Base-by-base conservation (phyloP, 2,797 vertebrate genomes). In the Prunella strophiata region DNA sequence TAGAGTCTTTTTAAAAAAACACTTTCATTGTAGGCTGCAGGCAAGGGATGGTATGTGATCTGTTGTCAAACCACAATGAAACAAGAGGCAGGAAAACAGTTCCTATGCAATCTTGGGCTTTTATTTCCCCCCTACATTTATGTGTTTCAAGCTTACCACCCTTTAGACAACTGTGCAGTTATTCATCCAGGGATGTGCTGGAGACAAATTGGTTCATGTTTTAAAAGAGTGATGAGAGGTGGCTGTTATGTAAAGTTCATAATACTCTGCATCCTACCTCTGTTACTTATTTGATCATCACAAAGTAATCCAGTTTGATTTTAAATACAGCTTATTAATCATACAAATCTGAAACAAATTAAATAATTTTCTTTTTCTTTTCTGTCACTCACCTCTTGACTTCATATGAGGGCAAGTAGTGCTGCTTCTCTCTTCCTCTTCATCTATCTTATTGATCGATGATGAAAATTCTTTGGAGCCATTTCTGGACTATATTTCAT, bases 1-100 rank as follows among this genome's bases (percentile, higher is more conserved):
- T 48, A 66, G 11, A 85, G 8, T 2, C 0, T 16, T 71, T 42
- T 9, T 0, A 19, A 38, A 0, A 50, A 73, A 54, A 8, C 11
- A 3, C 3, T 48, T 65, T 42, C 10, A 36, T n/a, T 32, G 15
- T 43, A 70, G 40, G 22, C 36, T 85, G 51, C 27, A 87, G 21
- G 14, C 32, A 23, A 68, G 23, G 12, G 34, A 26, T 54, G 4
- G 22, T 75, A 16, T 42, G 5, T 62, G 47, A 54, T 89, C 30
- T 68, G 9, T 43, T 75, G n/a, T 68, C 50, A 86, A 86, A 23
- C 9, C 48, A 30, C 21, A 40, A 12, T 36, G 20, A 38, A 91
- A 76, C 20, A 75, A 40, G 27, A 88, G 40, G 30, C 17, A 89
- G 30, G 5, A 79, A 85, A 93, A 68, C 16, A 36, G 15, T 43